Base-by-base conservation (phyloP, 1,140 invertebrate species). In the Leguminivora glycinivorella region DNA sequence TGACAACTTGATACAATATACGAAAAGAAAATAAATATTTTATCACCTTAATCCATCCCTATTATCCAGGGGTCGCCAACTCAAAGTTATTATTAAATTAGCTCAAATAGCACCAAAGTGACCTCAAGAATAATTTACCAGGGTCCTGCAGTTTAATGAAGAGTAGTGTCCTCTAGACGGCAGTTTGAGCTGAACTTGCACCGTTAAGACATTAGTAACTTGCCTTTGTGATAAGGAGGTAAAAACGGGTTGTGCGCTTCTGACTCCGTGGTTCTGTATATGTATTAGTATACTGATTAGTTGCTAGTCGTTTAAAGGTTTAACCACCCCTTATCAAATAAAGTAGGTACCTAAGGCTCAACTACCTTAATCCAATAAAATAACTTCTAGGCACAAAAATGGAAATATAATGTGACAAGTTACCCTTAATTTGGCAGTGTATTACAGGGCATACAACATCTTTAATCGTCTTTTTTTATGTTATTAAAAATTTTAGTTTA, bases 121-220 rank as follows among this genome's bases (percentile, higher is more conserved):
- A 87, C 86, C 88, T 76, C 72, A 85, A 87, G 86, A 88, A 88
- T 88, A 87, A 87, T 87, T 87, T 85, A 88, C 66, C 78, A 72
- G 76, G 69, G 83, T 78, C 75, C 84, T 81, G 77, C 78, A 77
- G 75, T 77, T 71, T 90, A 90, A 90, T 90, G 87, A 90, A 88
- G 85, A 88, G 76, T 84, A 88, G 77, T 87, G 74, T 83, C 73
- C 88, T 85, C 88, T 60, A 76, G 85, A 77, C 81, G 79, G 74
- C 83, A 80, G 78, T 89, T 86, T 85, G 75, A 76, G 70, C 73
- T 80, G 74, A 90, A 90, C 87, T 90, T 88, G 72, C 67, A 67
- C 83, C 83, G 88, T 90, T 89, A 90, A 89, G 85, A 88, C 84
- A 89, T 89, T 88, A 89, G 75, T 76, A 80, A 72, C 75, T 83